Base-by-base conservation (phyloP, 2,113 vertebrate genomes). In the Ammodytes marinus region DNA sequence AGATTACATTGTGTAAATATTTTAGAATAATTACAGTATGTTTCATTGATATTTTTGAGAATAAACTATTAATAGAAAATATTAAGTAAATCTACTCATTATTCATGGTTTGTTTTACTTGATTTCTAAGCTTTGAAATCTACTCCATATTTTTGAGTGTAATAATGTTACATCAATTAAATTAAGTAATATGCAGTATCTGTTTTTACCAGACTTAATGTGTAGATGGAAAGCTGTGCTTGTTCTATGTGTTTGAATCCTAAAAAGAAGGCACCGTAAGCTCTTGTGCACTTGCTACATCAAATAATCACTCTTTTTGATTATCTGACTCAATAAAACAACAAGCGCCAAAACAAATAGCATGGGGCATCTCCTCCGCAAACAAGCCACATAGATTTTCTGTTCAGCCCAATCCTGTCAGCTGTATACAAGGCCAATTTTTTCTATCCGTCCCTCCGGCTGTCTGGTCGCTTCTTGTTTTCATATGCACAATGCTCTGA, bases 331-430 rank as follows among this genome's bases (percentile, higher is more conserved):
- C 68, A 84, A 70, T 80, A 54, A 42, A 64, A 77, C 67, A 58
- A 80, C 66, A 73, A 75, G 55, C 45, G 61, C 50, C 68, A 86
- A 60, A 27, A 73, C 89, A 92, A 86, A 85, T 90, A 91, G 88
- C 87, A 42, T 86, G 86, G 95, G 95, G 93, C 91, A 74, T 81
- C 88, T 96, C 93, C 95, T 95, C 79, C 85, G 92, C 89, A 95
- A 93, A 89, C 93, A 95, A 92, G 95, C 93, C 94, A 95, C 27
- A 95, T 95, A 89, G 93, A 95, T 96, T 96, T 94, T 95, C 47
- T 94, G 92, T 95, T 74, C 57, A 57, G 94, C 93, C 92, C 93
- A 85, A 93, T 95, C 93, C 90, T 94, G 95, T 94, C 37, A 65
- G 46, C 52, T 54, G 10, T n/a, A 27, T 27, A 27, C 14, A 45